Evolutionary conservation across 2,888 invertebrate genomes (phyloP).

Genomic region (Caenorhabditis becei): DNA sequence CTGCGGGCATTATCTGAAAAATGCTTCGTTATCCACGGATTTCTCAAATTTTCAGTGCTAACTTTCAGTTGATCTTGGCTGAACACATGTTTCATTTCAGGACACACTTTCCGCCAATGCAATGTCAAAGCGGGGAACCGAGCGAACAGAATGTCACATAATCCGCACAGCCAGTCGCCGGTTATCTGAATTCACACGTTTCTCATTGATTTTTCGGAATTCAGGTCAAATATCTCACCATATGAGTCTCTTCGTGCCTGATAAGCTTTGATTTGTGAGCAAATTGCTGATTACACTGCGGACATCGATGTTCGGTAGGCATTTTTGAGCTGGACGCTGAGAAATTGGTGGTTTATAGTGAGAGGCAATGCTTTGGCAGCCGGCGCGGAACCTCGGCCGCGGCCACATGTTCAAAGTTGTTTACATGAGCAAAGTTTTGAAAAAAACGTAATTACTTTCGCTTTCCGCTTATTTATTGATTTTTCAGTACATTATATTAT

Average conservation of each 20-base stretch:
- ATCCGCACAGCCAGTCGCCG: conserved; percentile 30
- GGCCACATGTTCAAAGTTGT: too few species aligned
- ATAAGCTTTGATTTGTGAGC: conserved; percentile 10
- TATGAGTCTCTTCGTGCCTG: conserved; percentile 42
- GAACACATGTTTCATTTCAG: conserved; percentile 18
- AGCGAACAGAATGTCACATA: conserved; percentile 24
- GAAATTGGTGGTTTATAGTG: neutral
- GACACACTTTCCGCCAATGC: conserved; percentile 43
- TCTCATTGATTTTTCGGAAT: neutral
- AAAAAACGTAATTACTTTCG: too few species aligned
- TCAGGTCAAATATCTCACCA: conserved; percentile 11
- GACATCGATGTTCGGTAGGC: conserved; percentile 17
- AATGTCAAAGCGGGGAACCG: conserved; percentile 4
- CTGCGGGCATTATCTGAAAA: conserved; percentile 30
- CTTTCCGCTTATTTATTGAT: too few species aligned
- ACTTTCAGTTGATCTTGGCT: conserved; percentile 32
- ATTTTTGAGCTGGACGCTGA: neutral
- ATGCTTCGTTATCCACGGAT: neutral
- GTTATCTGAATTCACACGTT: conserved; percentile 22
- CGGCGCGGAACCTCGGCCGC: neutral
- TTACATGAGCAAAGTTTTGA: too few species aligned
- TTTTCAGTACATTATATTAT: too few species aligned
- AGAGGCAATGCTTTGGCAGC: neutral
- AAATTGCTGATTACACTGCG: conserved; percentile 23
- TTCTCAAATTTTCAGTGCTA: neutral